These are phyloP conservation scores for Drosophila watanabei DNA, from an alignment of 1,140 invertebrate species.

Conservation along the genomic window DNA sequence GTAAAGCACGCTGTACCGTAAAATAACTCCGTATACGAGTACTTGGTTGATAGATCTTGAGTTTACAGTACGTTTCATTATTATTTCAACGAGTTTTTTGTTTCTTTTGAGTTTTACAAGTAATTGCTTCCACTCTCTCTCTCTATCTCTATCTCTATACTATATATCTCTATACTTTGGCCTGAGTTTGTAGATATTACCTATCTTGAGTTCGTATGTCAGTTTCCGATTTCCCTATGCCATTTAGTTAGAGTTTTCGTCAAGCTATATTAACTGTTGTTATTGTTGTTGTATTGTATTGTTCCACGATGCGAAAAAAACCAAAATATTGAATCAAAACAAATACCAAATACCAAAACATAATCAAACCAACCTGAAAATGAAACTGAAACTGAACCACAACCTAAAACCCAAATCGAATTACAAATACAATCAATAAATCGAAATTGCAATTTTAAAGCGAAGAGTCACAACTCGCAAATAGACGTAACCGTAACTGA, in stretches of 20 bases:
- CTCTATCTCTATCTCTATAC: not conserved
- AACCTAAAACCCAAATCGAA: constrained; percentile 29
- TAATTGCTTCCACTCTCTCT: constrained; percentile 17
- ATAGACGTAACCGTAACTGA: constrained; percentile 74
- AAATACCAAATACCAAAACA: constrained; percentile 15
- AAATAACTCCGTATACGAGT: constrained; percentile 44
- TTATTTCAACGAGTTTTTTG: not conserved
- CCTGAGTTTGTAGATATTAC: constrained; percentile 53
- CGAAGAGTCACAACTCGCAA: constrained; percentile 78
- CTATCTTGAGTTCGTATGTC: constrained; percentile 25
- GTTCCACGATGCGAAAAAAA: constrained; percentile 73
- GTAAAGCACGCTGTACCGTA: constrained; percentile 83
- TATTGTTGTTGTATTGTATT: constrained; percentile 85
- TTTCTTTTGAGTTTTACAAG: constrained; percentile 17
- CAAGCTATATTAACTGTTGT: constrained; percentile 84
- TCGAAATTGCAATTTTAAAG: constrained; percentile 81
- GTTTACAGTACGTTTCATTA: constrained; percentile 1
- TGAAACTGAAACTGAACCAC: constrained; percentile 1
- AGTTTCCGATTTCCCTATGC: constrained; percentile 41
- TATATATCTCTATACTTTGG: constrained; percentile 17
- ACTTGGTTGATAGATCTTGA: constrained; percentile 39
- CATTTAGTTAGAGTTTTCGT: constrained; percentile 69
- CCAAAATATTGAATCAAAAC: constrained; percentile 36
- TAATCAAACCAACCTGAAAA: constrained; percentile 15
- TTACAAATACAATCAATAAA: constrained; percentile 54